Evolutionary conservation across 2,113 vertebrate species (phyloP), one percentile per base, ranked within the genome.

Genomic region (Rhinichthys klamathensis): DNA sequence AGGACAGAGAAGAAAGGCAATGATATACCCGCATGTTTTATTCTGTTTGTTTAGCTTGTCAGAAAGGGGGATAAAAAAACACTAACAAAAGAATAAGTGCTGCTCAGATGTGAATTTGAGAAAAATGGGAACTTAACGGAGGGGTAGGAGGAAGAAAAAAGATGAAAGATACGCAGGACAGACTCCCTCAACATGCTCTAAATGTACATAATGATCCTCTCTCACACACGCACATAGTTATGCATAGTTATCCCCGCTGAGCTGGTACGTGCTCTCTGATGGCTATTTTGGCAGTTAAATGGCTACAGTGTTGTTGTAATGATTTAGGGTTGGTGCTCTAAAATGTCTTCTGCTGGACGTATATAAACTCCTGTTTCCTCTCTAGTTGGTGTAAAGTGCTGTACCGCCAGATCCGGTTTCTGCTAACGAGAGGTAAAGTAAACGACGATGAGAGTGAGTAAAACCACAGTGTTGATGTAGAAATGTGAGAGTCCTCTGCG

Each of bases 341-440:
- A 67, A 82, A 76, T 86, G 54, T 61, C 38, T 63, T 58, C 46
- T 10, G 67, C 16, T 60, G 54, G 75, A 87, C 15, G 84, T 72
- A 79, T 85, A 87, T 83, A 85, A 82, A 85, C 84, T 83, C 41
- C 35, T 35, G 80, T 51, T 78, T 78, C 81, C 81, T 83, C 67
- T 46, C 74, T 65, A 56, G 60, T 54, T 49, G 65, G 35, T n/a
- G 56, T 80, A 84, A 83, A 18, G 54, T 76, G 16, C 73, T 54
- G 41, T 25, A 63, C 35, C 44, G 21, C 38, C 49, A n/a, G 86
- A 87, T 89, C 75, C 6, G 75, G 80, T 89, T 89, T 83, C 88
- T 15, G 74, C 38, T 89, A 89, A 89, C 60, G 80, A 89, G 80
- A 63, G 60, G 83, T 85, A 85, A 87, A 87, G 86, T 87, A 87